These are phyloP conservation scores for Ptychochromis oligacanthus DNA, from an alignment of 2,113 vertebrate genomes.

Conservation along the genomic window DNA sequence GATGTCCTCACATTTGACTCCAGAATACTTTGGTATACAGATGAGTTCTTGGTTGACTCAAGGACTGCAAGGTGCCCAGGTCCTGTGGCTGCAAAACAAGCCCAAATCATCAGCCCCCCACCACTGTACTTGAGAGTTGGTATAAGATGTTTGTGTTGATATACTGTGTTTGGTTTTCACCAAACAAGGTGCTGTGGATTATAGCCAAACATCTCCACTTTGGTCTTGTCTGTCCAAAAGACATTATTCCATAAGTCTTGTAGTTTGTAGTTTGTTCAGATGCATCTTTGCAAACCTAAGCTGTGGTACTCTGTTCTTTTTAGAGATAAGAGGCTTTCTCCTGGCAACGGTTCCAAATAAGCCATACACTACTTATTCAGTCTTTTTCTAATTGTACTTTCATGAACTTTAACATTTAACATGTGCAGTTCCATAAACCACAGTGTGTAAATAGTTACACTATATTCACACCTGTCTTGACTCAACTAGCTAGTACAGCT, in stretches of 20 bases:
- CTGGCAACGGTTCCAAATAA: background rate
- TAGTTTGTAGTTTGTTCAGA: background rate
- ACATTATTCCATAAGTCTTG: background rate
- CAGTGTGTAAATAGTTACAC: background rate
- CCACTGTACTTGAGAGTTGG: background rate
- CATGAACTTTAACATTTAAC: background rate
- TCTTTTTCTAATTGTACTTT: background rate
- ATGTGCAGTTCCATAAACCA: background rate
- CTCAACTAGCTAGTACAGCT: background rate
- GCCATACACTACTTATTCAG: accelerated
- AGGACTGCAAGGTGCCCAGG: background rate
- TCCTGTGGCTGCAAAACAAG: background rate
- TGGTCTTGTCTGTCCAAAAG: background rate
- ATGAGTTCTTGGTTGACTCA: accelerated
- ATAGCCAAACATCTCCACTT: background rate
- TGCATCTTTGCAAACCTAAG: background rate
- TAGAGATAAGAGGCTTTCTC: accelerated
- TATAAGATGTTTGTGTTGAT: background rate
- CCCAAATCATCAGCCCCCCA: background rate
- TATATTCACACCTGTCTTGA: background rate
- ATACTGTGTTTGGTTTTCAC: no score
- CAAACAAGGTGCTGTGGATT: background rate
- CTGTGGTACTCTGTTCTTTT: background rate
- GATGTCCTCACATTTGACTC: background rate
- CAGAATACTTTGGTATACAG: no score